phyloP scores from a whole-genome alignment of 2,888 invertebrate genomes.

The Eledone cirrhosa region DNA sequence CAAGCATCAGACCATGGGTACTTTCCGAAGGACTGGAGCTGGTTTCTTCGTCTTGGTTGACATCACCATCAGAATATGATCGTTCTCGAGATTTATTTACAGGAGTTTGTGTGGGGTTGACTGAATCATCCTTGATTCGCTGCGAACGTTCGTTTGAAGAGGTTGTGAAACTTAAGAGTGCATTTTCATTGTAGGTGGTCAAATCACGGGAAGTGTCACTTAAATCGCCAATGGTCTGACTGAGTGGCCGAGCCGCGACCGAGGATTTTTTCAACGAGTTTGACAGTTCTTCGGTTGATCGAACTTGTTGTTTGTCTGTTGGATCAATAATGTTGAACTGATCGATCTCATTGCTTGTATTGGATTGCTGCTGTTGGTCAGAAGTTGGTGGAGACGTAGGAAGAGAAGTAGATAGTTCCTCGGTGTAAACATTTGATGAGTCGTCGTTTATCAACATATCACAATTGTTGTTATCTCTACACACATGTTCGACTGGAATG shows the following conservation, averaged over 20 bases:
- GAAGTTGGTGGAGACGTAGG: background rate
- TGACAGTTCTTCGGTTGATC: too few relatives aligned
- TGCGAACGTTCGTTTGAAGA: background rate
- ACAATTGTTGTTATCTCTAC: too few relatives aligned
- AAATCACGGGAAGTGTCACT: conserved; percentile 12
- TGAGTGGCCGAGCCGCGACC: background rate
- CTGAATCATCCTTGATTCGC: conserved; percentile 5
- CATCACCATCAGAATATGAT: conserved; percentile 20
- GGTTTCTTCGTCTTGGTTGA: background rate
- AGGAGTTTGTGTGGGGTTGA: background rate
- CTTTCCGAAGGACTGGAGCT: background rate
- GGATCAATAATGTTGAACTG: too few relatives aligned
- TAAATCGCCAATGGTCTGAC: background rate
- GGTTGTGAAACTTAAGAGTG: background rate
- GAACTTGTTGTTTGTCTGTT: too few relatives aligned
- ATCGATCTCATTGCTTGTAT: too few relatives aligned
- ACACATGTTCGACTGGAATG: background rate
- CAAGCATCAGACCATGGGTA: background rate
- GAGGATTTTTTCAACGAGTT: background rate
- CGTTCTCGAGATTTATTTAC: background rate
- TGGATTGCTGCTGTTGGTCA: background rate
- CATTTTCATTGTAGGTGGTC: conserved; percentile 8
- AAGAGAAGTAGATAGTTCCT: background rate
- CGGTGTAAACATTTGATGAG: background rate
- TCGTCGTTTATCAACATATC: background rate